Percentiles rank a stretch among this genome's conserved stretches.
These are phyloP conservation scores for Orchesellides sinensis DNA, from an alignment of 2,888 invertebrate genomes.

Conservation along the genomic window DNA sequence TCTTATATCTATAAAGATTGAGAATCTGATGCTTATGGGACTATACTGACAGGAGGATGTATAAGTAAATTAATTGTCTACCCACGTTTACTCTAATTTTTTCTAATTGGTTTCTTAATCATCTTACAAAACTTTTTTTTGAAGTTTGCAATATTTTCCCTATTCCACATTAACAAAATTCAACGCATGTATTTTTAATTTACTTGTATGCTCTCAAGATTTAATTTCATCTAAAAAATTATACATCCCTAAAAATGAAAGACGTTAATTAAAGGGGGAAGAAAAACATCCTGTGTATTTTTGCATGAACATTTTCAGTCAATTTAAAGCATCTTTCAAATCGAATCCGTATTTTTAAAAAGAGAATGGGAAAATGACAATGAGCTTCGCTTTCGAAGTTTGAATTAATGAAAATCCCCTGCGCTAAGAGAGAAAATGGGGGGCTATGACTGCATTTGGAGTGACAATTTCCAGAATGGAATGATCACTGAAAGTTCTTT, in stretches of 20 bases:
- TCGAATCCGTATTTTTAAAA: background rate
- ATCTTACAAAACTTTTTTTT: slow-evolving; percentile 35
- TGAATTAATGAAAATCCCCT: slow-evolving; percentile 50
- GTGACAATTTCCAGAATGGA: slow-evolving; percentile 31
- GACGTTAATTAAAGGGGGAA: background rate
- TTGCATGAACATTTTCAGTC: slow-evolving; percentile 18
- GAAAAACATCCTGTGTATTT: slow-evolving; percentile 1
- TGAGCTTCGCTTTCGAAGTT: background rate
- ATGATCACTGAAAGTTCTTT: slow-evolving; percentile 46
- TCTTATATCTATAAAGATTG: background rate
- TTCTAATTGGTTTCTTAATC: slow-evolving; percentile 55
- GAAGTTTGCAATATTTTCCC: background rate
- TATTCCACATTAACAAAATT: background rate
- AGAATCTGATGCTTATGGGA: background rate
- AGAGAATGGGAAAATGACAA: slow-evolving; percentile 33
- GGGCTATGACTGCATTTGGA: background rate
- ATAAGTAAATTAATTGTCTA: slow-evolving; percentile 50
- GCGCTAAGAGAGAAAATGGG: slow-evolving; percentile 1
- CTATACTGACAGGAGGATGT: background rate
- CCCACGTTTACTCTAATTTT: slow-evolving; percentile 39
- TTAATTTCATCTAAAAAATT: slow-evolving; percentile 18
- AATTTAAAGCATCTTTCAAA: slow-evolving; percentile 26
- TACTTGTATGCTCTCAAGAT: slow-evolving; percentile 3
- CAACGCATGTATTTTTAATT: background rate
- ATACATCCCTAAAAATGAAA: background rate